phyloP scores from a whole-genome alignment of 2,888 invertebrate genomes.

The Stenolophus ochropezus region DNA sequence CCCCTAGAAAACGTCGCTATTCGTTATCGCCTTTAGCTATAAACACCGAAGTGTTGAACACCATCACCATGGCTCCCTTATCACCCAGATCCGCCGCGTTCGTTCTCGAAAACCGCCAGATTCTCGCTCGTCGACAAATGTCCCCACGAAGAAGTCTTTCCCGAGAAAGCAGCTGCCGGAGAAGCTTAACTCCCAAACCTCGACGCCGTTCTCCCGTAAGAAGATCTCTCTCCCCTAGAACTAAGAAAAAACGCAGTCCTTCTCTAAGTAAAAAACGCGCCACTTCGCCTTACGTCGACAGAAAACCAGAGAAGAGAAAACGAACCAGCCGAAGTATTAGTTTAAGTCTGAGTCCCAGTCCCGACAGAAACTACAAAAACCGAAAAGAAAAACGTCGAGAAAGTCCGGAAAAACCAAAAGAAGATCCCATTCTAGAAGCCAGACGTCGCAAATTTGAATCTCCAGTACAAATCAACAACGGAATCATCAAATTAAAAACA shows the following conservation, averaged over 20 bases:
- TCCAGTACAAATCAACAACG: slow-evolving; percentile 53
- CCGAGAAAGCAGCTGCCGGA: slow-evolving; percentile 62
- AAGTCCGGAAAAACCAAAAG: slow-evolving; percentile 62
- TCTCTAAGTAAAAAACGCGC: slow-evolving; percentile 11
- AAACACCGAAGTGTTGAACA: slow-evolving; percentile 68
- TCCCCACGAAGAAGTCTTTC: slow-evolving; percentile 71
- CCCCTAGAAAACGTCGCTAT: slow-evolving; percentile 64
- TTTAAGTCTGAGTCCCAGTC: slow-evolving; percentile 63
- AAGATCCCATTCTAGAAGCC: slow-evolving; percentile 75
- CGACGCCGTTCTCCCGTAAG: slow-evolving; percentile 65
- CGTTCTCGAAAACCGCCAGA: slow-evolving; percentile 71
- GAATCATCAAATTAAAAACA: slow-evolving; percentile 56
- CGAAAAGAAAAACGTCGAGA: slow-evolving; percentile 25
- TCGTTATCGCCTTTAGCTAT: slow-evolving; percentile 69
- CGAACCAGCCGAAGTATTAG: slow-evolving; percentile 60
- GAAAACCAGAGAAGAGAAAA: slow-evolving; percentile 48
- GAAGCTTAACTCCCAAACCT: slow-evolving; percentile 66
- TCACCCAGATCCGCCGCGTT: slow-evolving; percentile 72
- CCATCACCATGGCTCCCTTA: slow-evolving; percentile 69
- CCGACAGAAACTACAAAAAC: slow-evolving; percentile 54
- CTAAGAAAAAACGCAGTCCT: slow-evolving; percentile 12
- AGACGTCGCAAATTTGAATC: slow-evolving; percentile 75
- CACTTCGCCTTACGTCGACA: slow-evolving; percentile 27
- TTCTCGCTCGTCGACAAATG: slow-evolving; percentile 70
- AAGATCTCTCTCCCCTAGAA: slow-evolving; percentile 31